Evolutionary conservation across 2,113 vertebrate genomes (phyloP).

Genomic region (Oxyruncus cristatus): DNA sequence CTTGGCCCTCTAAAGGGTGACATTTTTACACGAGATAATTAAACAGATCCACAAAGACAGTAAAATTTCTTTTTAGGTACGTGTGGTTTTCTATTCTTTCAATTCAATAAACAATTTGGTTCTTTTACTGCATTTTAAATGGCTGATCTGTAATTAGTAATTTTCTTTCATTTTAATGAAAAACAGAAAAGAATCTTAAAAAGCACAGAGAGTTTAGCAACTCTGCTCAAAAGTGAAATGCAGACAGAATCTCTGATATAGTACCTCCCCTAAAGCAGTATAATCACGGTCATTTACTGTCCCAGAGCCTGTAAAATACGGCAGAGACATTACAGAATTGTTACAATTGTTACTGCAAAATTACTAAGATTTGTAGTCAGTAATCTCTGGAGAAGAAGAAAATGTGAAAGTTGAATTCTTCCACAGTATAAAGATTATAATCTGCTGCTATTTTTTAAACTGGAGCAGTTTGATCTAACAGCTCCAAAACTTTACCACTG

Average conservation of each 20-base stretch:
- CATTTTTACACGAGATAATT: not conserved
- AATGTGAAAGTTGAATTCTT: not conserved
- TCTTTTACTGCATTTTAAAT: not conserved
- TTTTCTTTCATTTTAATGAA: not conserved
- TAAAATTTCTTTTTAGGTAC: not conserved
- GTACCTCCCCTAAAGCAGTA: not conserved
- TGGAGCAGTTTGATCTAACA: not conserved
- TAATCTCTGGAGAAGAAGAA: not conserved
- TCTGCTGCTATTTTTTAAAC: not conserved
- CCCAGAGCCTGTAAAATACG: not conserved
- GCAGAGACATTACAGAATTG: not conserved
- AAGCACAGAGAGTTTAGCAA: not conserved
- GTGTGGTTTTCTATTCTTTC: not conserved
- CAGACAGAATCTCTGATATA: not conserved
- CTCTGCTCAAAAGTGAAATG: not conserved
- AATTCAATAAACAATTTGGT: not conserved
- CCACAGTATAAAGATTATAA: not conserved
- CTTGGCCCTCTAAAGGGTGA: not conserved
- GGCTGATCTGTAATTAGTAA: not conserved
- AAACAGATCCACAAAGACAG: not conserved
- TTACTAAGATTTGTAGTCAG: not conserved
- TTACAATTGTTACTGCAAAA: not conserved
- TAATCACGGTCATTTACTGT: not conserved
- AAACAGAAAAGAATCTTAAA: not conserved
- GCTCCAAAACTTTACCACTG: not conserved